Evolutionary conservation across 2,888 invertebrate species (phyloP), one percentile per base, ranked within the genome.

Genomic region (Ceraclea dissimilis): DNA sequence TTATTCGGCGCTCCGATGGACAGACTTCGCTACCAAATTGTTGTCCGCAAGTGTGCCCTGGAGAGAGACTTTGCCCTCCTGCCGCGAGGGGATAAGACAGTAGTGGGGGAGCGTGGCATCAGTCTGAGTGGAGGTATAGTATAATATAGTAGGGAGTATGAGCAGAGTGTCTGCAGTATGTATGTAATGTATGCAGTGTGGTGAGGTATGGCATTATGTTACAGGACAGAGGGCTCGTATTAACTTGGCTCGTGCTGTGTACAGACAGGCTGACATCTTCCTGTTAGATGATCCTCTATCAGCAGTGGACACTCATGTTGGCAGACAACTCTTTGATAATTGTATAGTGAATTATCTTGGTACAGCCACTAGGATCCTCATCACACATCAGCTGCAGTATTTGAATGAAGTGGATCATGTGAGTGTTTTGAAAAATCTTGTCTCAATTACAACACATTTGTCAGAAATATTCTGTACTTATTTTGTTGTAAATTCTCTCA

Each of bases 251-350:
- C 82, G 94, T 62, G 88, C 93, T 0, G 85, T 93, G 1, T 94
- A 93, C 72, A 85, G 87, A 50, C 82, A 91, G 61, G 86, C 90
- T 0, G 90, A 93, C 64, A 86, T 94, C 62, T 94, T 93, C 68
- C 71, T 95, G 16, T 73, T 95, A 53, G 95, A 95, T 70, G 95
- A 95, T 75, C 94, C 95, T 0, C 75, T 95, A 34, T 88, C 92
- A 59, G 94, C 94, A 0, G 94, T 95, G n/a, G 95, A 95, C 73
- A 83, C 93, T 0, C 89, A 90, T 69, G 94, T 95, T 1, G 91
- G 93, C 1, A 83, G 89, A 2, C 89, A 92, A 70, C 77, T 95
- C 63, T 95, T 94, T 72, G 90, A 94, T 67, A 81, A 86, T 66
- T 92, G 90, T 66, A 79, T 90, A 52, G 78, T 72, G 31, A 75